Base-by-base conservation (phyloP, 1,140 invertebrate genomes). In the Helicoverpa zea region DNA sequence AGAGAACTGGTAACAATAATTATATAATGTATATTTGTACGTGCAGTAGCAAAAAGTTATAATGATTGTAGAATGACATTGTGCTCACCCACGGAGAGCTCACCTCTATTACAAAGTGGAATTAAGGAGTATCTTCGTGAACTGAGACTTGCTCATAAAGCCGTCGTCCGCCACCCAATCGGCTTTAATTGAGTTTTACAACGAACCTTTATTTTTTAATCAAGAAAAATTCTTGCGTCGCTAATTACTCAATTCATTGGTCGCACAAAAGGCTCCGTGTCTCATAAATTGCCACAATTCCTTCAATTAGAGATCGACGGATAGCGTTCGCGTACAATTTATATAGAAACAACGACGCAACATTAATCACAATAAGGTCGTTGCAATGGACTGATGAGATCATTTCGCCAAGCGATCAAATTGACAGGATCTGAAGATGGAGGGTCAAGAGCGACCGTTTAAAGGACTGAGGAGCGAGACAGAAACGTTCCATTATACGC, bases 251-350 rank as follows among this genome's bases (percentile, higher is more conserved):
- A 91, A 91, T 92, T 90, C 87, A 82, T 82, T 66, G 80, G 64
- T 64, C 63, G 77, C 52, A 84, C 81, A 82, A 82, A 84, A 85
- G 82, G 76, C 43, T 58, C 66, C 73, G 61, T 72, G 81, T 66
- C 79, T 64, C 82, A 84, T 86, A 87, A 90, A 91, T 92, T 90
- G 91, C 83, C 82, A 84, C 89, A 91, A 93, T 90, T 90, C 88
- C 82, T 81, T 89, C 88, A 90, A 93, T 93, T 92, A 90, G 54
- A 85, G 87, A 92, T 92, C 87, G 86, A 85, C 85, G 84, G 90
- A 91, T 90, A 91, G 78, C 85, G 87, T 85, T 83, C 81, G 66
- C 64, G 76, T 83, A 84, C 90, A 92, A 92, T 90, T 91, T 92
- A 90, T 90, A 87, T 86, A 87, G 81, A 86, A 88, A 87, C 85